A percentile compares a stretch with the other conserved stretches of the same genome.
phyloP scores from a whole-genome alignment of 2,888 invertebrate genomes.

The Reticulitermes lucifugus region DNA sequence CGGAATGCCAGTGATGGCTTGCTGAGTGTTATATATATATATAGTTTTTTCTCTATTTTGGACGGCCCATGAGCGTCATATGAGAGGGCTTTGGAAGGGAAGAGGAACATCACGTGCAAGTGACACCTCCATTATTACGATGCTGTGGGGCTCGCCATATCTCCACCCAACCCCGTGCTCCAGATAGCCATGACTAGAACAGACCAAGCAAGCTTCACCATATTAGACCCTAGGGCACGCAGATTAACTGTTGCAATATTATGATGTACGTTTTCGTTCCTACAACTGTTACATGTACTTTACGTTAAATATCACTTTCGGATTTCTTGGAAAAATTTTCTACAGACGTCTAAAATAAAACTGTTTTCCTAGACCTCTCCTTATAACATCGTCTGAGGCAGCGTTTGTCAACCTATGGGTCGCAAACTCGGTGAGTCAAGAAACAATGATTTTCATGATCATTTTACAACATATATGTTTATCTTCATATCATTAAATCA shows the following conservation, averaged over 20 bases:
- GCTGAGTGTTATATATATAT: not conserved
- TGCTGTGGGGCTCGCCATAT: conserved; percentile 25
- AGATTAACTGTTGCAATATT: conserved; percentile 2
- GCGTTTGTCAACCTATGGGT: no score
- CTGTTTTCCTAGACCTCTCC: no score
- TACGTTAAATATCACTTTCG: no score
- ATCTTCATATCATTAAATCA: no score
- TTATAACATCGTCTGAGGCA: no score
- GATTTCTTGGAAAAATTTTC: no score
- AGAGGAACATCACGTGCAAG: conserved; percentile 31
- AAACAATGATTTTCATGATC: no score
- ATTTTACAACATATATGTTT: no score
- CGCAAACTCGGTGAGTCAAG: no score
- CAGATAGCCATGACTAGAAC: conserved; percentile 14
- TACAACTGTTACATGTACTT: not conserved
- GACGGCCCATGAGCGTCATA: conserved; percentile 3
- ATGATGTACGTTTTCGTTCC: not conserved
- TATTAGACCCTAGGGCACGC: not conserved
- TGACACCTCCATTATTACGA: conserved; percentile 48
- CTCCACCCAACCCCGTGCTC: not conserved
- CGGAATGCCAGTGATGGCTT: not conserved
- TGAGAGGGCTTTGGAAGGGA: not conserved
- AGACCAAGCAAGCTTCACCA: not conserved
- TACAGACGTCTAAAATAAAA: no score
- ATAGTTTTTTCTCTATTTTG: not conserved